A percentile compares a stretch with the other conserved stretches of the same genome.
These are phyloP conservation scores for Heliocidaris tuberculata DNA, from an alignment of 35 echinoderm and acorn worm species.

Conservation along the genomic window DNA sequence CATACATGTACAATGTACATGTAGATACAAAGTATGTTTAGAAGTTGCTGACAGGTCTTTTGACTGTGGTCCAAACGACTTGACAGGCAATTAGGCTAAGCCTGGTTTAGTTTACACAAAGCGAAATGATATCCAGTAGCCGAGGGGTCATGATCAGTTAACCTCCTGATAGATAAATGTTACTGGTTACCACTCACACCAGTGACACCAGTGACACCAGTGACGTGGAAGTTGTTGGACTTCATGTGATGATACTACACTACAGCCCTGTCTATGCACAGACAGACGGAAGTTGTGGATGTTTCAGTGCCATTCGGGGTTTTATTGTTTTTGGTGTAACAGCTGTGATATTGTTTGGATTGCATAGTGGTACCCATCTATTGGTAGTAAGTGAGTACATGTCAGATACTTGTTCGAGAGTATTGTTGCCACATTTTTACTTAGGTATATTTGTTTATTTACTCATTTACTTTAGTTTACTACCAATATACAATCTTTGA, in stretches of 20 bases:
- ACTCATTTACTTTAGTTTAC: too few species aligned
- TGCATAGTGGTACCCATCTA: background rate
- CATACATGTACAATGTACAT: too few species aligned
- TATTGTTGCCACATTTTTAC: too few species aligned
- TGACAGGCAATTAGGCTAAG: background rate
- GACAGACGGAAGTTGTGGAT: background rate
- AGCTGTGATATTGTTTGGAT: background rate
- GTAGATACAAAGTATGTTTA: too few species aligned
- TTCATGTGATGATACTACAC: background rate
- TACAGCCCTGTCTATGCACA: background rate
- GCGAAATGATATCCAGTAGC: background rate
- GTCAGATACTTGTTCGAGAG: too few species aligned
- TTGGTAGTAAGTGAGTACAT: too few species aligned
- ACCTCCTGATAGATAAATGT: background rate
- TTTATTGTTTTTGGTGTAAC: background rate
- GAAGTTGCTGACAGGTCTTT: too few species aligned
- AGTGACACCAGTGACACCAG: background rate
- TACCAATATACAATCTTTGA: too few species aligned
- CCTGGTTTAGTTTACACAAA: background rate
- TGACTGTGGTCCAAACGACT: too few species aligned
- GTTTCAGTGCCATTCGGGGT: background rate
- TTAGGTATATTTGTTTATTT: too few species aligned
- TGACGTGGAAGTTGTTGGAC: conserved; percentile 17
- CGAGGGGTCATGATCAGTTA: background rate
- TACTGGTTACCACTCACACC: background rate